These are phyloP conservation scores for Calliopum simillimum DNA, from an alignment of 2,888 invertebrate species.

Conservation along the genomic window DNA sequence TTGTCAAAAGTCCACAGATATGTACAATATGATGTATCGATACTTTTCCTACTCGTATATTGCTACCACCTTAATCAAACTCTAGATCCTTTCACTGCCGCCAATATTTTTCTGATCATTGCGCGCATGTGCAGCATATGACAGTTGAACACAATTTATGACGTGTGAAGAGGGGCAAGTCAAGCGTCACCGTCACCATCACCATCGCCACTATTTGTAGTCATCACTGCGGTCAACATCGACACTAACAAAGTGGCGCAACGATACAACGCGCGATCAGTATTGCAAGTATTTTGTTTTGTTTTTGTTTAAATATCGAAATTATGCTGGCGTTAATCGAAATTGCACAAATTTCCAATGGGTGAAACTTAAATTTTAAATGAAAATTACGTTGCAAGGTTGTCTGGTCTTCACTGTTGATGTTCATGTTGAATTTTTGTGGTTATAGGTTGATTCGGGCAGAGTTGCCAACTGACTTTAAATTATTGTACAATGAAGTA, in stretches of 20 bases:
- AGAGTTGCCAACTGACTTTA: too few relatives aligned
- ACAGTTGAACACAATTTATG: constrained; percentile 50
- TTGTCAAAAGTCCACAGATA: too few relatives aligned
- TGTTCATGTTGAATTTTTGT: too few relatives aligned
- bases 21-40: too few relatives aligned
- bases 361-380: neutral
- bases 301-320: constrained; percentile 4
- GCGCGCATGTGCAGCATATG: constrained; percentile 39
- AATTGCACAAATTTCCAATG: neutral
- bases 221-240: neutral
- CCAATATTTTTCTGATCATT: constrained; percentile 11
- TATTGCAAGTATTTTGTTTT: neutral
- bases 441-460: too few relatives aligned
- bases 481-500: too few relatives aligned
- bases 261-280: neutral
- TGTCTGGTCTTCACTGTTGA: too few relatives aligned
- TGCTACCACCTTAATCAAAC: too few relatives aligned
- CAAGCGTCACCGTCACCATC: constrained; percentile 30
- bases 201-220: too few relatives aligned
- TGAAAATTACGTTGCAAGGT: too few relatives aligned
- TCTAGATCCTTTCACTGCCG: neutral
- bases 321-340: constrained; percentile 28
- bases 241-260: neutral
- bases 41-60: too few relatives aligned
- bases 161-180: constrained; percentile 48